Evolutionary conservation across 2,113 vertebrate species (phyloP), one percentile per base, ranked within the genome.

Genomic region (Orcinus orca): DNA sequence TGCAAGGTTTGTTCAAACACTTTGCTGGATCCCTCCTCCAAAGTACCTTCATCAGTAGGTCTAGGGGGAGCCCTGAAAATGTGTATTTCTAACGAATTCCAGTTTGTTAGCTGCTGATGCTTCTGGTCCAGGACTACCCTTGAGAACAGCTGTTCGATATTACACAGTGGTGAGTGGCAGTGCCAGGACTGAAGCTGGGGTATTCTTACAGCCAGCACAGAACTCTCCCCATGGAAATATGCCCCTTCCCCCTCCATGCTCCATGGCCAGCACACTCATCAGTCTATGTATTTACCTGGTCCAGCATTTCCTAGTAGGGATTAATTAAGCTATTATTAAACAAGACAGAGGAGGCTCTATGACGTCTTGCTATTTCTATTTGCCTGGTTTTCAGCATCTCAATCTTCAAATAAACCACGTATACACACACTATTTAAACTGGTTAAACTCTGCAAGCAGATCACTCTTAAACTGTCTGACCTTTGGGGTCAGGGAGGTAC

Each of bases 301-400:
- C 41, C 68, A 12, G 18, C 29, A 20, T 74, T 73, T 74, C 36
- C 65, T 31, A 38, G 25, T 44, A 92, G 70, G 85, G 68, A 80
- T 92, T 97, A 93, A 90, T 80, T 70, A 93, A 93, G 63, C 96
- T 92, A 38, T 95, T 93, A 74, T 55, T 71, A 85, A 80, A 60
- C 18, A 88, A 29, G 74, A 84, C 60, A 85, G 58, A 83, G 63
- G 38, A 60, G 33, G 38, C 10, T 60, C 23, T 73, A 1, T 73
- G 88, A 95, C 81, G 17, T 71, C 77, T 96, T 74, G 36, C 36
- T 68, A 94, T 55, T 93, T 88, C 38, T 14, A 3, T 77, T 79
- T 77, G 31, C 65, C 68, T 96, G n/a, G 9, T 55, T 58, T 84
- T 93, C 38, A 90, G 25, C n/a, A 88, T 76, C 55, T 90, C 10